A percentile compares a stretch with the other conserved stretches of the same genome.
Conservation (phyloP, 2,888 invertebrate genomes). For the Dendrolimus houi region DNA sequence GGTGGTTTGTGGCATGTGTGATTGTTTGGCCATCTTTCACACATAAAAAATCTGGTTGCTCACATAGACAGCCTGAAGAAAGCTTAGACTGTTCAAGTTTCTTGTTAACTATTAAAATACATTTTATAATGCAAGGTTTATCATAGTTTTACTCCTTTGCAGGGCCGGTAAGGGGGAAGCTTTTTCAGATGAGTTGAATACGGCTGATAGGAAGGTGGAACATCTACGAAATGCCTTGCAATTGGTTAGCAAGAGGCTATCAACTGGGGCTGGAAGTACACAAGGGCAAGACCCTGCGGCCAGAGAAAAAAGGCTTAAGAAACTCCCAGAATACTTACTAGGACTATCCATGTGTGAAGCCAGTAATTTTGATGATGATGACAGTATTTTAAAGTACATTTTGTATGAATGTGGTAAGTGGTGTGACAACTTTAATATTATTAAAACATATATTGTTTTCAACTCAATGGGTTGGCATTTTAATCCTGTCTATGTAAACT, state of each 20-base stretch:
- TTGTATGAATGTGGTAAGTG: constrained; percentile 72
- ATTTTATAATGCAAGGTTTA: too few species aligned
- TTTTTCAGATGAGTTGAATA: constrained; percentile 87
- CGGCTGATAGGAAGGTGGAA: constrained; percentile 89
- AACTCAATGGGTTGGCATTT: too few species aligned
- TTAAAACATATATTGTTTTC: too few species aligned
- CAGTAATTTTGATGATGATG: constrained; percentile 78
- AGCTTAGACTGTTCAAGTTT: too few species aligned
- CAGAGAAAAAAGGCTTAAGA: constrained; percentile 87
- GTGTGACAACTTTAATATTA: too few species aligned
- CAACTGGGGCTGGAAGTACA: constrained; percentile 67
- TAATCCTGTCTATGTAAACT: too few species aligned
- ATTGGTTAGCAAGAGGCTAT: constrained; percentile 78
- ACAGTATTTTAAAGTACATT: constrained; percentile 77
- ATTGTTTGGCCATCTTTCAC: too few species aligned
- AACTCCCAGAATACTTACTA: constrained; percentile 89
- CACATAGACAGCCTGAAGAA: too few species aligned
- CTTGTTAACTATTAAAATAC: too few species aligned
- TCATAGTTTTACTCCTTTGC: constrained; percentile 8
- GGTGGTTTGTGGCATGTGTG: too few species aligned
- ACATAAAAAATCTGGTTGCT: too few species aligned
- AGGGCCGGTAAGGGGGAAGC: constrained; percentile 92
- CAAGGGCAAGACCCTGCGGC: constrained; percentile 78
- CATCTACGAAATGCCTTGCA: constrained; percentile 83
- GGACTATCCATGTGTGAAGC: constrained; percentile 85